phyloP scores from a whole-genome alignment of 2,888 invertebrate species.

The Cephus pulcher region DNA sequence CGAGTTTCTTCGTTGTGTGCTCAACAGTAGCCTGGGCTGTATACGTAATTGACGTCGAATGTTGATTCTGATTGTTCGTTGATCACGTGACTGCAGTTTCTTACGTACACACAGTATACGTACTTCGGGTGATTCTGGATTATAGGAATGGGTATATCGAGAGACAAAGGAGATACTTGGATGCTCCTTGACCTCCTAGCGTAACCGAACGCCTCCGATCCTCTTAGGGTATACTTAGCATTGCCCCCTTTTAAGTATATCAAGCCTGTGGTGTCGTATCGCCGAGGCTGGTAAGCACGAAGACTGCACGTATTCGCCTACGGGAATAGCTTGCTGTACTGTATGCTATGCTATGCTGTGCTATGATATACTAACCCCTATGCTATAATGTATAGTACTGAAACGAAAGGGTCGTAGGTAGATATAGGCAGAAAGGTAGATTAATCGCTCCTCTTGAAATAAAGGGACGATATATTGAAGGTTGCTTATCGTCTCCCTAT shows the following conservation, averaged over 20 bases:
- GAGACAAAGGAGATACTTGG: not conserved
- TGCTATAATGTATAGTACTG: too few relatives aligned
- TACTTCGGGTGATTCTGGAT: not conserved
- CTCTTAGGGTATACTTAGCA: not conserved
- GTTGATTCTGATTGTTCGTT: not conserved
- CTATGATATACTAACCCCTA: too few relatives aligned
- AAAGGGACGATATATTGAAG: slow-evolving; percentile 37
- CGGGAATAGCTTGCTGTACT: not conserved
- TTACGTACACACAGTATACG: not conserved
- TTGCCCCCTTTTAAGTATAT: not conserved
- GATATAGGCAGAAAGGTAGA: not conserved
- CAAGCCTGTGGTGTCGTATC: not conserved
- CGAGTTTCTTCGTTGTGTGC: not conserved
- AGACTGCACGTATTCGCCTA: not conserved
- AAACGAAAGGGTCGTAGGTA: not conserved
- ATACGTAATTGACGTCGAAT: not conserved
- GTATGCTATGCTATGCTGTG: not conserved
- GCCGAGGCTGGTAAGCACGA: not conserved
- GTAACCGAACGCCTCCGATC: not conserved
- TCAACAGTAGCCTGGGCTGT: not conserved
- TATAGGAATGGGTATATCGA: not conserved
- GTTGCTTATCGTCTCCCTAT: slow-evolving; percentile 45
- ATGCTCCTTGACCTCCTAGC: not conserved
- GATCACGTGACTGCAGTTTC: not conserved
- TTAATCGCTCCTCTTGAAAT: not conserved